These are phyloP conservation scores for Chaetura pelagica DNA, from an alignment of 2,113 vertebrate species.

Conservation along the genomic window DNA sequence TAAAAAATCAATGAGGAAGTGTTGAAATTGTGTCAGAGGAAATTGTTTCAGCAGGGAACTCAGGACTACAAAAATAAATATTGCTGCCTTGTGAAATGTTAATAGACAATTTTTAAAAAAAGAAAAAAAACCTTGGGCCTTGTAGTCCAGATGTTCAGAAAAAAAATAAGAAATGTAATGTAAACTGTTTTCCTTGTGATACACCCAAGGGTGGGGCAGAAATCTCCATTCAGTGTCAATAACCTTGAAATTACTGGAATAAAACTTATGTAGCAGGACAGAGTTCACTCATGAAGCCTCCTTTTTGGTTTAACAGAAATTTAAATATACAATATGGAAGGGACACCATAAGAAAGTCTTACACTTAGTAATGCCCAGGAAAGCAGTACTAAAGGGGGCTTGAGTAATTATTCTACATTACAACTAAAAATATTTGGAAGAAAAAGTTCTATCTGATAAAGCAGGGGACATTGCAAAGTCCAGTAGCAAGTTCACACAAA, in stretches of 20 bases:
- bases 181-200: not conserved
- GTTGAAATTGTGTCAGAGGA: constrained; percentile 54
- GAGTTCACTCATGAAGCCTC: not conserved
- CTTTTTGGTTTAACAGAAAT: not conserved
- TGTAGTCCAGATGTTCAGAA: not conserved
- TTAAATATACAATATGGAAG: not conserved
- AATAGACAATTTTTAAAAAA: not conserved
- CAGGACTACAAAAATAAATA: not conserved
- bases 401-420: not conserved
- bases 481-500: not conserved
- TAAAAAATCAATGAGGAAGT: constrained; percentile 50
- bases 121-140: not conserved
- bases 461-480: not conserved
- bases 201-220: not conserved
- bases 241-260: not conserved
- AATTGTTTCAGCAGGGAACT: constrained; percentile 22
- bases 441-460: not conserved
- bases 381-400: not conserved
- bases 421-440: not conserved
- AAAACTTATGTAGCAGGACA: not conserved
- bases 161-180: not conserved
- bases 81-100: constrained; percentile 6
- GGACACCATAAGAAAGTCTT: not conserved
- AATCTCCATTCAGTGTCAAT: not conserved
- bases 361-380: not conserved